A percentile compares a stretch with the other conserved stretches of the same genome.
Conservation (phyloP, 2,113 vertebrate species). For the Brachyistius frenatus region DNA sequence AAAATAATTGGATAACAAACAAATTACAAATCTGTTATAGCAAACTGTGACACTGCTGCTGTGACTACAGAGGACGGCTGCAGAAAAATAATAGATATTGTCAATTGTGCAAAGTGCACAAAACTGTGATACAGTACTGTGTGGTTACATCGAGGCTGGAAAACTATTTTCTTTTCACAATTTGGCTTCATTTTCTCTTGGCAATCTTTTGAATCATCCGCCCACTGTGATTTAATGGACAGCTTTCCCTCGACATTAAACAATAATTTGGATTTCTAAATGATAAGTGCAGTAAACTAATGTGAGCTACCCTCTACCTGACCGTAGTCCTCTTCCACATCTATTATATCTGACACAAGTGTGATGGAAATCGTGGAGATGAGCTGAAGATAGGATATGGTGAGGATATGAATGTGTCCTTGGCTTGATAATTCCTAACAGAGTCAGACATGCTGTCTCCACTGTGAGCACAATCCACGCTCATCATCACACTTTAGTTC, state of each 20-base stretch:
- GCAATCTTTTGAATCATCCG: slow-evolving; percentile 29
- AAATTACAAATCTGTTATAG: not conserved
- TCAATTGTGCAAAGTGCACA: slow-evolving; percentile 7
- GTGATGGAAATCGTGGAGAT: too few species aligned
- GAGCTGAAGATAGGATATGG: too few species aligned
- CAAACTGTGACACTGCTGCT: not conserved
- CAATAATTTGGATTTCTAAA: slow-evolving; percentile 45
- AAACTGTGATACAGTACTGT: slow-evolving; percentile 12
- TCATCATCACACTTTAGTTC: too few species aligned
- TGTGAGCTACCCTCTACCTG: not conserved
- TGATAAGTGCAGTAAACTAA: slow-evolving; percentile 37
- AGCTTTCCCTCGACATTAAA: slow-evolving; percentile 49
- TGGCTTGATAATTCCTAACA: too few species aligned
- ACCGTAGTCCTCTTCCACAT: slow-evolving; percentile 22
- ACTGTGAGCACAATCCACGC: too few species aligned
- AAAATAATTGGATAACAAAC: not conserved
- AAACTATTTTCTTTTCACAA: slow-evolving; percentile 51
- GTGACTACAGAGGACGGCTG: not conserved
- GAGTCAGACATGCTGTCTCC: too few species aligned
- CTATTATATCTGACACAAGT: slow-evolving; percentile 52
- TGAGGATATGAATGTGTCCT: too few species aligned
- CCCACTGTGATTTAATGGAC: slow-evolving; percentile 4
- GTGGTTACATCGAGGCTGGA: slow-evolving; percentile 17
- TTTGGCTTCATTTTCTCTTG: slow-evolving; percentile 15
- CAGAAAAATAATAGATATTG: not conserved